Evolutionary conservation across 64 coral and sea anemone species (phyloP), one percentile per base, ranked within the genome.

Genomic region (Cladopsammia gracilis): DNA sequence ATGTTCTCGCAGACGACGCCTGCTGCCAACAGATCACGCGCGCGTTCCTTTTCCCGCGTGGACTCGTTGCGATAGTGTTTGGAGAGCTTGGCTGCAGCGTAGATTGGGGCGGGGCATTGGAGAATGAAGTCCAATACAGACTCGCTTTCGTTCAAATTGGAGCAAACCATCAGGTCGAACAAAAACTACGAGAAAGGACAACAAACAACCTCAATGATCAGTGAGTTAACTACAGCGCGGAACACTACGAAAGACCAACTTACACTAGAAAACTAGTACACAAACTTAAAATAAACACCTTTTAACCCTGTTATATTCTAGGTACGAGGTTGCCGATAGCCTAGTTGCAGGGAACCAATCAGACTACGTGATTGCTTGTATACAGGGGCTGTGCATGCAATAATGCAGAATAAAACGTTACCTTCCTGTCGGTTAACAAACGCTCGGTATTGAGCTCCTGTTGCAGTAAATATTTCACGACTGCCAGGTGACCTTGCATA

Each of bases 101-200:
- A 94, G 22, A 99, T 96, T 34, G 98, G 98, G 6, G 98, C 98
- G 2, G 98, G 98, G 7, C 94, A 94, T 70, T 99, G 98, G 16
- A 99, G 90, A 74, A 99, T 96, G 78, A 99, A 96, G 44, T 96
- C 95, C 1, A 99, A 78, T 11, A 99, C 70, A 7, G 98, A 96
- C 34, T 91, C 92, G 83, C 79, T 96, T 34, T 96, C 91, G 24
- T 93, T 92, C 57, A 58, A 64, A 75, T 96, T 96, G 22, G 94
- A 96, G 19, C 98, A 99, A 19, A 99, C 98, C 98, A 99, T 99
- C 14, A 99, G 84, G 60, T 99, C 98, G 53, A 92, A 99, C 22
- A 99, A 70, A 48, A 99, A 99, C 98, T 99, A 47, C 51, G 88
- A 84, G 11, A 64, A 79, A 75, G 3, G 14, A n/a, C 46, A 6